These are phyloP conservation scores for Catharus bicknelli DNA, from an alignment of 2,113 vertebrate species.

Conservation along the genomic window DNA sequence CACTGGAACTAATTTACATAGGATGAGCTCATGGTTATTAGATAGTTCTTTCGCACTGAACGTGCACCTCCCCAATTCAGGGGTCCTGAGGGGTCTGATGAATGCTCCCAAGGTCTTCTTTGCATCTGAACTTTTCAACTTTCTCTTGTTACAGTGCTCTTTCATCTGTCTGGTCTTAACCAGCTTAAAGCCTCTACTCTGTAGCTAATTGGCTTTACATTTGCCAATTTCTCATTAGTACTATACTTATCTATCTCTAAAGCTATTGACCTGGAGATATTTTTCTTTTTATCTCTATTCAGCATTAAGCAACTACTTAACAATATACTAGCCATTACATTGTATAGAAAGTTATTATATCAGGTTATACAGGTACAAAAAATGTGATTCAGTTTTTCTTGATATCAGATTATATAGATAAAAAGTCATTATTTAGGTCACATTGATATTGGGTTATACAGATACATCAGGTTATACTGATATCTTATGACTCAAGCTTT, in stretches of 20 bases:
- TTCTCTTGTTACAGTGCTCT: background rate
- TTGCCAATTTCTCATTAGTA: background rate
- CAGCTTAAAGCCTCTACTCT: background rate
- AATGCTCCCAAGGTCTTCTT: background rate
- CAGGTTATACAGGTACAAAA: background rate
- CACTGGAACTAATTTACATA: background rate
- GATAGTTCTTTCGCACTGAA: background rate
- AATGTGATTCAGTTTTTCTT: background rate
- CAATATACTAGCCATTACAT: background rate
- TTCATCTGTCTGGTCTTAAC: background rate
- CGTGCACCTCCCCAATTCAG: no score
- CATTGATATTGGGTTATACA: background rate
- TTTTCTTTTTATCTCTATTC: background rate
- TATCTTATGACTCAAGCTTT: background rate
- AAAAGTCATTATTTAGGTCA: background rate
- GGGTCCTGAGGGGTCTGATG: background rate
- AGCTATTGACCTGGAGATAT: background rate
- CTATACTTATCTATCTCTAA: background rate
- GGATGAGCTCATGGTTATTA: background rate
- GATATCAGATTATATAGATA: background rate
- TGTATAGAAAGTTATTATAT: background rate
- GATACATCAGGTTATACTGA: background rate
- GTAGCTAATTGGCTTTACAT: background rate
- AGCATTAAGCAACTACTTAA: background rate
- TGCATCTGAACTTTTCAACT: background rate